Conservation (phyloP, 2,797 vertebrate species). For the Avahi laniger region DNA sequence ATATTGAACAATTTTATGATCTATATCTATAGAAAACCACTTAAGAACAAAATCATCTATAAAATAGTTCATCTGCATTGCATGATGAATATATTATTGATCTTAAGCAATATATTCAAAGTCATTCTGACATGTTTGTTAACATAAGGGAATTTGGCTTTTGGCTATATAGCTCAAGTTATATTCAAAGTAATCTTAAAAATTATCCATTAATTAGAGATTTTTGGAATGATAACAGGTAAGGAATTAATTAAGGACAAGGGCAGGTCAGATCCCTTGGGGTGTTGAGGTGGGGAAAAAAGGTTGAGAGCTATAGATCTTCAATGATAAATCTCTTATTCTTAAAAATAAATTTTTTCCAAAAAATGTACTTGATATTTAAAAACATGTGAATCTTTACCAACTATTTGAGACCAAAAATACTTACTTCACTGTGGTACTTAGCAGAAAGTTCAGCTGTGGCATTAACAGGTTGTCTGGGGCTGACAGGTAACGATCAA, state of each 20-base stretch:
- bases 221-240: background rate
- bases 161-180: background rate
- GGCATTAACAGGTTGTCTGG: constrained; percentile 95
- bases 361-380: background rate
- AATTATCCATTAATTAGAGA: background rate
- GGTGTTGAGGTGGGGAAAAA: background rate
- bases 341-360: background rate
- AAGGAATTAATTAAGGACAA: background rate
- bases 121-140: background rate
- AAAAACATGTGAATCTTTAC: background rate
- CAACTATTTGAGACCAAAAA: constrained; percentile 2
- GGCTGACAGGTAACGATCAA: constrained; percentile 96
- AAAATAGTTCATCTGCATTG: background rate
- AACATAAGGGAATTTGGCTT: background rate
- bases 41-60: background rate
- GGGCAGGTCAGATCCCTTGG: background rate
- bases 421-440: constrained; percentile 96
- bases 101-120: background rate
- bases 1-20: background rate
- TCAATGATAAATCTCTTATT: background rate
- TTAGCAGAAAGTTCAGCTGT: constrained; percentile 97
- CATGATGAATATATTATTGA: background rate
- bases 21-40: background rate
- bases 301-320: background rate
- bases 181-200: background rate